Percentiles rank a stretch among this genome's conserved stretches.
phyloP scores from a whole-genome alignment of 2,888 invertebrate species.

The Venusia cambrica region DNA sequence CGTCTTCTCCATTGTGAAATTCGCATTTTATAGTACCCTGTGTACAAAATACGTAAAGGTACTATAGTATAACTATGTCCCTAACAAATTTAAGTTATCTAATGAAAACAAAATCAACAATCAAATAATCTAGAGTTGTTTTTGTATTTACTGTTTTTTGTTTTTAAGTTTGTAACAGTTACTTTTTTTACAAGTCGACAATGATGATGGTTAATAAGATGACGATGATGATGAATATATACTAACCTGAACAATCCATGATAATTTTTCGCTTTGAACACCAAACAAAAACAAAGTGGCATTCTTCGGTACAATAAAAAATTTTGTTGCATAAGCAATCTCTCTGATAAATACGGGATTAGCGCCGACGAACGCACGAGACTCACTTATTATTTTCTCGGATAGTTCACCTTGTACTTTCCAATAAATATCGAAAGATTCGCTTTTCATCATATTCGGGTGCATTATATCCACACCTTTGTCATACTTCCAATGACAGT shows the following conservation, averaged over 20 bases:
- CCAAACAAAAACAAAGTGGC: constrained; percentile 50
- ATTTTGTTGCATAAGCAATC: constrained; percentile 47
- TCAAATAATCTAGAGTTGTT: no score
- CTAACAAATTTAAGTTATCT: no score
- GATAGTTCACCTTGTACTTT: constrained; percentile 61
- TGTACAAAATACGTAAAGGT: no score
- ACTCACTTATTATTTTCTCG: constrained; percentile 48
- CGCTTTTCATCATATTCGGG: constrained; percentile 46
- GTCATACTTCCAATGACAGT: constrained; percentile 63
- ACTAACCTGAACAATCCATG: constrained; percentile 57
- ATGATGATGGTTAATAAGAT: no score
- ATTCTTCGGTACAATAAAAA: constrained; percentile 49
- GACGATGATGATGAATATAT: not conserved
- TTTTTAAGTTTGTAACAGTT: no score
- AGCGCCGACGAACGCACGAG: constrained; percentile 45
- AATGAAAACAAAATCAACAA: no score
- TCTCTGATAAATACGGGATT: constrained; percentile 50
- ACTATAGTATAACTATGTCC: no score
- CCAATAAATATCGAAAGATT: constrained; percentile 61
- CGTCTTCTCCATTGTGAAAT: constrained; percentile 44
- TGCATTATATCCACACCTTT: constrained; percentile 53
- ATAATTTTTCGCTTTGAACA: constrained; percentile 43
- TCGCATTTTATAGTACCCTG: constrained; percentile 54
- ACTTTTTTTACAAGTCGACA: no score
- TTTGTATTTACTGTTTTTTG: no score